phyloP scores from a whole-genome alignment of 2,113 vertebrate species.

The Hydrochoerus hydrochaeris region DNA sequence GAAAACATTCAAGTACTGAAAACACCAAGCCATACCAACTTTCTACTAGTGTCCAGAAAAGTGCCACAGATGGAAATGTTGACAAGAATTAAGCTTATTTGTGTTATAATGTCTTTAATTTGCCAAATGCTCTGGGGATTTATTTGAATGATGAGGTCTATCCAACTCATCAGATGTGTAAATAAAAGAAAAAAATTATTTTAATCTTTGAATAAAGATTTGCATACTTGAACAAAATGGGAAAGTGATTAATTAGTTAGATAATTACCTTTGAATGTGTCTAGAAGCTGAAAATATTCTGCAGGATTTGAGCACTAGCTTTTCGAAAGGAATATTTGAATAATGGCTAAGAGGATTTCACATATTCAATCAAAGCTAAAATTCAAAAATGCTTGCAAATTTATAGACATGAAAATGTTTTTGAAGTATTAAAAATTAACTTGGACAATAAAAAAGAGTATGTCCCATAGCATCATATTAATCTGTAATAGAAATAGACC shows the following conservation, averaged over 20 bases:
- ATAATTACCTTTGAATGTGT: conserved; percentile 1
- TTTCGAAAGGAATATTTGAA: conserved; percentile 19
- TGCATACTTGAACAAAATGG: not conserved
- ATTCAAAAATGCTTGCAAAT: conserved; percentile 2
- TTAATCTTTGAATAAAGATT: conserved; percentile 42
- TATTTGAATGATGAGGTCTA: conserved; percentile 49
- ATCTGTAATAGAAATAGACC: not conserved
- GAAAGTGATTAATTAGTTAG: conserved; percentile 31
- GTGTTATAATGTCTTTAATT: conserved; percentile 33
- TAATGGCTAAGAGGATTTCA: not conserved
- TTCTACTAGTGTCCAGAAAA: not conserved
- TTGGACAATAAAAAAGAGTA: not conserved
- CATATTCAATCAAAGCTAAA: not conserved
- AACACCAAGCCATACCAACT: not conserved
- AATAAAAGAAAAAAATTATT: conserved; percentile 35
- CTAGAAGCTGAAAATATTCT: conserved; percentile 32
- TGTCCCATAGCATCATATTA: not conserved
- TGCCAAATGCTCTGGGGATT: not conserved
- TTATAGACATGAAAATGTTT: not conserved
- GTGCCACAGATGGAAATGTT: not conserved
- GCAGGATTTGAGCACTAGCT: not conserved
- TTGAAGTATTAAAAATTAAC: not conserved
- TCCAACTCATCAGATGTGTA: conserved; percentile 29
- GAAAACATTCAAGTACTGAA: conserved; percentile 14
- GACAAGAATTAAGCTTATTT: conserved; percentile 29